phyloP scores from a whole-genome alignment of 2,113 vertebrate species.

The Lathamus discolor region DNA sequence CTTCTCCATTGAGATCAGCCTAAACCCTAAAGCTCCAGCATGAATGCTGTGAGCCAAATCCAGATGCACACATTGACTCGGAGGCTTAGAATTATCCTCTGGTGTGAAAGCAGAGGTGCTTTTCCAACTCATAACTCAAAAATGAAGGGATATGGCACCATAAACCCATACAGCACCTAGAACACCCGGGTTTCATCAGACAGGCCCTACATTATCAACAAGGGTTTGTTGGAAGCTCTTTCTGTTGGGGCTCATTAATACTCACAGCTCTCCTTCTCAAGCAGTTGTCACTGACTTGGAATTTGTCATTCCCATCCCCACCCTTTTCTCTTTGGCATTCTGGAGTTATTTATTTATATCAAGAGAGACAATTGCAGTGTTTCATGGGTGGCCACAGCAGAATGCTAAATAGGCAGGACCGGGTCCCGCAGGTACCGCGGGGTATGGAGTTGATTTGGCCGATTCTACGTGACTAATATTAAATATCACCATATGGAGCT shows the following conservation, averaged over 20 bases:
- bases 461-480: slow-evolving; percentile 8
- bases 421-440: background rate
- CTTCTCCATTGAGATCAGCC: background rate
- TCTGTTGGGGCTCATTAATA: background rate
- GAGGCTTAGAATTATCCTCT: background rate
- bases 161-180: background rate
- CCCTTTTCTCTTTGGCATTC: slow-evolving; percentile 36
- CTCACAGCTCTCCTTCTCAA: background rate
- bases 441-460: background rate
- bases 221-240: background rate
- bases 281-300: background rate
- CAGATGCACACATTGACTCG: background rate
- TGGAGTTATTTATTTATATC: slow-evolving; percentile 60
- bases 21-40: background rate
- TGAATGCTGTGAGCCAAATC: accelerated
- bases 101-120: background rate
- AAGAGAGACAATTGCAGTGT: slow-evolving; percentile 30
- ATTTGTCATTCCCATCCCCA: slow-evolving; percentile 23
- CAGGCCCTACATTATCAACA: background rate
- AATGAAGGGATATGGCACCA: background rate
- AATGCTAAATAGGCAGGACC: slow-evolving; percentile 37
- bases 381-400: background rate
- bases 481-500: slow-evolving; percentile 40
- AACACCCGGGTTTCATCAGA: background rate
- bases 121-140: background rate